phyloP scores from a whole-genome alignment of 2,888 invertebrate species.

The Zygaena filipendulae region DNA sequence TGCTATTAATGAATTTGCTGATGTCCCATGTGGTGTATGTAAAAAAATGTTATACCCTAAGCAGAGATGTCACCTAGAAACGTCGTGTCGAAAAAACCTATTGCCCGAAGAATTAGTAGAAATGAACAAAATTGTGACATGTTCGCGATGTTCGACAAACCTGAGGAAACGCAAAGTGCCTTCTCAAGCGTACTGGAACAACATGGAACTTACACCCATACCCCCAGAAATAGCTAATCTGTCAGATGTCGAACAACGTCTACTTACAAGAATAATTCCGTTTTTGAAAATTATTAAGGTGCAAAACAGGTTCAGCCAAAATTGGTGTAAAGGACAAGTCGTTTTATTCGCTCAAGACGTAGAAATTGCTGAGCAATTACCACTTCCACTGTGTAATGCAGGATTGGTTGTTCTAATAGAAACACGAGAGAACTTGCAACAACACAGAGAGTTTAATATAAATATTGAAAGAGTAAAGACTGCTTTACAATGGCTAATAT shows the following conservation, averaged over 20 bases:
- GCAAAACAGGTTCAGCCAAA: slow-evolving; percentile 7
- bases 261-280: not conserved
- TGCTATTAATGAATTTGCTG: slow-evolving; percentile 4
- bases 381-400: slow-evolving; percentile 9
- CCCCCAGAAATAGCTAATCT: slow-evolving; percentile 4
- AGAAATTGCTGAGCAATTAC: slow-evolving; percentile 16
- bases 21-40: slow-evolving; percentile 4
- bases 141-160: slow-evolving; percentile 3
- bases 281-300: not conserved
- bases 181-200: slow-evolving; percentile 7
- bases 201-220: slow-evolving; percentile 2
- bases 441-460: not conserved
- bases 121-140: slow-evolving; percentile 1
- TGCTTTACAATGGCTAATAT: slow-evolving; percentile 3
- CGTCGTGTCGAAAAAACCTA: slow-evolving; percentile 1
- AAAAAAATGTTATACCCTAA: slow-evolving; percentile 5
- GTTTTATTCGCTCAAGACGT: slow-evolving; percentile 19
- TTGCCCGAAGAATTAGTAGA: slow-evolving; percentile 1
- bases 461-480: not conserved
- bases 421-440: slow-evolving; percentile 6
- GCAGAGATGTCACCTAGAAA: slow-evolving; percentile 3
- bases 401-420: slow-evolving; percentile 8
- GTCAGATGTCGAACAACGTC: slow-evolving; percentile 4
- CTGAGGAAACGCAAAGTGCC: slow-evolving; percentile 5
- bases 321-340: slow-evolving; percentile 15